These are phyloP conservation scores for Dorcus hopei DNA, from an alignment of 2,888 invertebrate genomes.

Conservation along the genomic window DNA sequence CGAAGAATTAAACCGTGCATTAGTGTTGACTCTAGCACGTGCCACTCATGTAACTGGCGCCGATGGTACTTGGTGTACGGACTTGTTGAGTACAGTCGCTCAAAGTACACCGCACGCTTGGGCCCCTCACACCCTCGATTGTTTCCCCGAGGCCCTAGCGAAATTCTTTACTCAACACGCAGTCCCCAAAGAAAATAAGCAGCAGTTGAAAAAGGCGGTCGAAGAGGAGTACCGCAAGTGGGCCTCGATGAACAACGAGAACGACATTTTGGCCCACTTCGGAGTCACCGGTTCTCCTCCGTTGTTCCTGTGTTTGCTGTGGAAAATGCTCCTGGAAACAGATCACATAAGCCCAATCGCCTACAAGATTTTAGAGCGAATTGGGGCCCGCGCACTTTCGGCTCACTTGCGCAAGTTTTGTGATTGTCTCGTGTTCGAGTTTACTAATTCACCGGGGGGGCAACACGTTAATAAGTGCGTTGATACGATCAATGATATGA, in stretches of 20 bases:
- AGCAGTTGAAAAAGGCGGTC: slow-evolving; percentile 85
- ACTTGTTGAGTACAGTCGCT: slow-evolving; percentile 84
- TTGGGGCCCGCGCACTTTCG: slow-evolving; percentile 87
- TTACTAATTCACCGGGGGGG: slow-evolving; percentile 83
- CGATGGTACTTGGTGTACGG: slow-evolving; percentile 84
- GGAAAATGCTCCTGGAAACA: slow-evolving; percentile 94
- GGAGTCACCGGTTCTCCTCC: slow-evolving; percentile 90
- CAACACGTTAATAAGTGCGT: slow-evolving; percentile 91
- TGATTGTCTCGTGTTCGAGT: slow-evolving; percentile 91
- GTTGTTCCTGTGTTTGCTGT: slow-evolving; percentile 86
- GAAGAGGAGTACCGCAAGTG: slow-evolving; percentile 96
- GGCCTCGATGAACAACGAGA: slow-evolving; percentile 96
- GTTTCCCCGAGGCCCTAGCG: slow-evolving; percentile 84
- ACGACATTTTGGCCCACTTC: slow-evolving; percentile 93
- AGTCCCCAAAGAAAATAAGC: slow-evolving; percentile 84
- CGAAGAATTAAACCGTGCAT: slow-evolving; percentile 88
- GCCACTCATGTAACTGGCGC: slow-evolving; percentile 92
- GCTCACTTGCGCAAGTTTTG: slow-evolving; percentile 91
- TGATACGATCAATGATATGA: slow-evolving; percentile 93
- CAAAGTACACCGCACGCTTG: slow-evolving; percentile 94
- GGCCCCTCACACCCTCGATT: slow-evolving; percentile 88
- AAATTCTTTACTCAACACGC: slow-evolving; percentile 88
- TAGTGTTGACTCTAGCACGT: slow-evolving; percentile 89
- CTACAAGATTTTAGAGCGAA: slow-evolving; percentile 92
- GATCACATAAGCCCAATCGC: slow-evolving; percentile 91